Base-by-base conservation (phyloP, 2,888 invertebrate species). In the Synergus itoensis region DNA sequence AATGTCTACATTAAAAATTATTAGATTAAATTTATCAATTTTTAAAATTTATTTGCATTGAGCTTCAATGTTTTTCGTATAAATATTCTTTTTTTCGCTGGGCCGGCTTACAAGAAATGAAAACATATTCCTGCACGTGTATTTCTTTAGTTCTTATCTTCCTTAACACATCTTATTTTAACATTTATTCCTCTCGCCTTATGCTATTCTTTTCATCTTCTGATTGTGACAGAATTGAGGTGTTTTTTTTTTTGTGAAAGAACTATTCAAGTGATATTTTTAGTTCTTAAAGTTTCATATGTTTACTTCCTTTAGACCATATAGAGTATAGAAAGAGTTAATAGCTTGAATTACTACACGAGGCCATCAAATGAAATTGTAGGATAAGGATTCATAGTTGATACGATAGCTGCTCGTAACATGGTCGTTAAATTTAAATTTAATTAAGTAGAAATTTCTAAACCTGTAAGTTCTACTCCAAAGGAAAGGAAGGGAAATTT, bases 161-260 rank as follows among this genome's bases (percentile, higher is more conserved):
- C 16, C 53, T n/a, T n/a, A 28, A 45, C n/a, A 53, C 36, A 73
- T 73, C 69, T 73, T 53, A 73, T 48, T 73, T 73, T 73, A 48
- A 45, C 69, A 69, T 69, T 69, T 73, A 73, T 73, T 73, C 69
- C 48, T 21, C 36, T 48, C 36, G 53, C 69, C 9, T 53, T 4
- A 18, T 18, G 18, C 48, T 45, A 45, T 21, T 69, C 4, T 11
- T 64, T 64, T 64, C 40, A 64, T 69, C 45, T 69, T 43, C 41
- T 14, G 43, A 21, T 21, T 69, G 45, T 21, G 45, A 21, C 28
- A 45, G 16, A n/a, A n/a, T 53, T 53, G 7, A 53, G n/a, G 48
- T 53, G n/a, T 53, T 28, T 28, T 28, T 28, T 28, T 28, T 53
- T 48, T 48, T 48, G 16, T 48, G 16, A 12, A n/a, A 53, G n/a